These are phyloP conservation scores for Valencia hispanica DNA, from an alignment of 2,797 vertebrate genomes.

Conservation along the genomic window DNA sequence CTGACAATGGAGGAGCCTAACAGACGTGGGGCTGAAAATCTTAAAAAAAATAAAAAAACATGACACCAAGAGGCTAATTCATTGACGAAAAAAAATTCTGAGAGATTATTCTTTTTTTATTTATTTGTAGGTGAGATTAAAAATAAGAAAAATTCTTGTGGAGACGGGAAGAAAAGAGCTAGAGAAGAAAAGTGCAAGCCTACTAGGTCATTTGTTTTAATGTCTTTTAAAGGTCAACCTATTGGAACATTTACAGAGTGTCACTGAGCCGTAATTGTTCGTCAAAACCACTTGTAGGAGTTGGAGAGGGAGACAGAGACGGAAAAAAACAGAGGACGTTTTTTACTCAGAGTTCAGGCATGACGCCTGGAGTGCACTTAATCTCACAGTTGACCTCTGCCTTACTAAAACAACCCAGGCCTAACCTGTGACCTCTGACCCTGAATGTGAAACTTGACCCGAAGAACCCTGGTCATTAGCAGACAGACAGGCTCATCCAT, in stretches of 20 bases:
- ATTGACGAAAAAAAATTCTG: conserved; percentile 3
- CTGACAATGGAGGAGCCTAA: conserved; percentile 41
- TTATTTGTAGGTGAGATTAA: conserved; percentile 17
- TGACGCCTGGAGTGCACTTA: conserved; percentile 43
- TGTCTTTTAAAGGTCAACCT: conserved; percentile 77
- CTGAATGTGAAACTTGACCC: conserved; percentile 61
- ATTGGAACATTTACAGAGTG: conserved; percentile 73
- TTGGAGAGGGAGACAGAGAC: conserved; percentile 4
- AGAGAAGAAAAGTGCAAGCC: conserved; percentile 24
- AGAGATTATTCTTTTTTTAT: conserved; percentile 30
- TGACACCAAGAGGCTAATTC: conserved; percentile 17
- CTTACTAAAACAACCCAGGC: conserved; percentile 31
- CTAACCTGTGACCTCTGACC: conserved; percentile 56
- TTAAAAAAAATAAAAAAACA: conserved; percentile 18
- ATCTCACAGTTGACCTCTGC: conserved; percentile 47
- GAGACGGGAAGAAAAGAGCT: conserved; percentile 30
- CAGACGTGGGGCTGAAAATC: conserved; percentile 42
- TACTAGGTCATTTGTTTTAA: conserved; percentile 69
- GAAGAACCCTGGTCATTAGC: conserved; percentile 53
- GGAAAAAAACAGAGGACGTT: conserved; percentile 32
- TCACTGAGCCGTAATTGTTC: conserved; percentile 52
- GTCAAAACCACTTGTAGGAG: conserved; percentile 49
- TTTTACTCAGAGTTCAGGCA: conserved; percentile 13
- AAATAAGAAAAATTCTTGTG: conserved; percentile 29
- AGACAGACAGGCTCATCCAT: conserved; percentile 63